These are phyloP conservation scores for Actias luna DNA, from an alignment of 2,888 invertebrate genomes.

Conservation along the genomic window DNA sequence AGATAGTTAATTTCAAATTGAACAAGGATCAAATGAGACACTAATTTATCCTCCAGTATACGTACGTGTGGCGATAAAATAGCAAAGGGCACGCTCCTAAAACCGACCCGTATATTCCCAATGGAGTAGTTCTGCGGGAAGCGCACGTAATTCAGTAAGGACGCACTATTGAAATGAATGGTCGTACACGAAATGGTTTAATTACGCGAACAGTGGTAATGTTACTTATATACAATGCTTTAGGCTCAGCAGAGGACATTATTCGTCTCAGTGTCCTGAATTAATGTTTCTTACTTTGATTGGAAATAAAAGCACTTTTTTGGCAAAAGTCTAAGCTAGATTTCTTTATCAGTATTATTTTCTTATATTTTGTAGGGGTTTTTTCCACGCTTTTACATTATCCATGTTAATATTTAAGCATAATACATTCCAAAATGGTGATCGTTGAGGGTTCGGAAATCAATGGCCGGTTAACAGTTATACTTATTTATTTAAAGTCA, in stretches of 20 bases:
- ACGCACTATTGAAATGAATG: constrained; percentile 16
- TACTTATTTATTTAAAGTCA: too few relatives aligned
- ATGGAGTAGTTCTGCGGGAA: constrained; percentile 7
- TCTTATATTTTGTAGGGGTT: too few relatives aligned
- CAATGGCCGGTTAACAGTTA: too few relatives aligned
- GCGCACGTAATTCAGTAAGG: constrained; percentile 17
- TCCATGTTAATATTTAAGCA: too few relatives aligned
- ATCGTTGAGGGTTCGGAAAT: too few relatives aligned
- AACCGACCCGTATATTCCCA: constrained; percentile 13
- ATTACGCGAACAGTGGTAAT: constrained; percentile 13
- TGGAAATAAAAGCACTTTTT: background rate
- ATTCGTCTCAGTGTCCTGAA: background rate
- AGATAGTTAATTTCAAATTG: background rate
- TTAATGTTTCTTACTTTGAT: background rate
- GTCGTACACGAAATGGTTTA: constrained; percentile 15
- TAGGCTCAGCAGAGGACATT: background rate
- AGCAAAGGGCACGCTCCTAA: constrained; percentile 5
- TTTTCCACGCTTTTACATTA: too few relatives aligned
- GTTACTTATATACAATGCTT: constrained; percentile 9
- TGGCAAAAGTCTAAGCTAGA: background rate
- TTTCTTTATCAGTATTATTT: background rate
- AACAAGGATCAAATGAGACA: constrained; percentile 1
- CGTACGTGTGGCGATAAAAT: constrained; percentile 1
- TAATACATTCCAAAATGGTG: too few relatives aligned
- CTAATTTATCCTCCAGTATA: background rate